Conservation (phyloP, 2,113 vertebrate species). For the Fulmarus glacialis region DNA sequence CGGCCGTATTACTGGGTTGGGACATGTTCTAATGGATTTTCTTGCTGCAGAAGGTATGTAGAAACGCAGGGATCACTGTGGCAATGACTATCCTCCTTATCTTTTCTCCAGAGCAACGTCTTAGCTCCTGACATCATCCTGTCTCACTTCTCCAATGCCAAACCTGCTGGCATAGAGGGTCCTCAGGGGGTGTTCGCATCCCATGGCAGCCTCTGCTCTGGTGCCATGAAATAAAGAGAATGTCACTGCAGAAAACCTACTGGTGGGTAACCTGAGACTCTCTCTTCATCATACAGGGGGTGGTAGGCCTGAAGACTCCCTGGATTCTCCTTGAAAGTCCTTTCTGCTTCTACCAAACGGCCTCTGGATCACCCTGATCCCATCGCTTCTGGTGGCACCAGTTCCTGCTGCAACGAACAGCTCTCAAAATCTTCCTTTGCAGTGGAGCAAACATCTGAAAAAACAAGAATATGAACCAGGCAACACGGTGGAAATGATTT, state of each 20-base stretch:
- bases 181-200: accelerated
- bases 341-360: neutral
- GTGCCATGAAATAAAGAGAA: neutral
- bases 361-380: neutral
- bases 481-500: neutral
- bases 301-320: neutral
- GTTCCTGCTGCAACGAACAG: neutral
- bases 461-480: neutral
- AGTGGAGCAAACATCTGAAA: neutral
- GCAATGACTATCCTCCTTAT: neutral
- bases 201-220: neutral
- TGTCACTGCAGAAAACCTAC: neutral
- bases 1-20: neutral
- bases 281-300: neutral
- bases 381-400: accelerated
- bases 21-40: accelerated
- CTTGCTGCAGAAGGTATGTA: neutral
- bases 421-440: neutral
- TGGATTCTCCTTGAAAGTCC: neutral
- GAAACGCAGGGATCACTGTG: neutral
- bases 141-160: neutral
- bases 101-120: neutral
- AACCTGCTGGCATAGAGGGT: neutral
- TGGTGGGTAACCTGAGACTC: neutral
- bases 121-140: neutral